Base-by-base conservation (phyloP, 2,888 invertebrate species). In the Tetrapedia diversipes region DNA sequence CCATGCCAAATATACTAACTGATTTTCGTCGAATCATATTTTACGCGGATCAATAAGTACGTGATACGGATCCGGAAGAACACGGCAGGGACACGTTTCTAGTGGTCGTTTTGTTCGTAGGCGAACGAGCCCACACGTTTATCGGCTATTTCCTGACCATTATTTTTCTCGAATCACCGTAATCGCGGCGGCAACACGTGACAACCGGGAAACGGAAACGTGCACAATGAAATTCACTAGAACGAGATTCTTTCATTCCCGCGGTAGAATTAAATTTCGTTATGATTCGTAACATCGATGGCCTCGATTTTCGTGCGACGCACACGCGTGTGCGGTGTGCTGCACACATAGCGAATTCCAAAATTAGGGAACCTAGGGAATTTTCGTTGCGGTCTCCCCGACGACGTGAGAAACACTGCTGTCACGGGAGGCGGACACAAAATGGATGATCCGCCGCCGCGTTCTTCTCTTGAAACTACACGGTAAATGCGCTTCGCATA, bases 21-120 rank as follows among this genome's bases (percentile, higher is more conserved):
- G 27, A 43, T 59, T 27, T 45, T 34, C n/a, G 29, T 47, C 43
- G 78, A 43, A 49, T 59, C 51, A 49, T 59, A 67, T 80, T 49
- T 60, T 11, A 39, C 49, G 43, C 41, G 70, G 70, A 60, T 77
- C 70, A 49, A 65, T 77, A 77, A 77, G n/a, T 77, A 76, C 67
- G 61, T 65, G 74, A 67, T 49, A 75, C 66, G 59, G 66, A 60
- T n/a, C n/a, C 51, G 60, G 60, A 47, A 57, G 60, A 60, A 66
- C 77, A 49, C 77, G 61, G 43, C 57, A 34, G 69, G 37, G 32
- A 57, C 57, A 77, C 69, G 69, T 64, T 66, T 64, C 67, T 32
- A 57, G 43, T 49, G 67, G 65, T 60, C 67, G 60, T 66, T 75
- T 76, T 75, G 75, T 66, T 76, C 53, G 74, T 43, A 32, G 27